phyloP scores from a whole-genome alignment of 2,888 invertebrate species.

The Pyrrhia umbra region DNA sequence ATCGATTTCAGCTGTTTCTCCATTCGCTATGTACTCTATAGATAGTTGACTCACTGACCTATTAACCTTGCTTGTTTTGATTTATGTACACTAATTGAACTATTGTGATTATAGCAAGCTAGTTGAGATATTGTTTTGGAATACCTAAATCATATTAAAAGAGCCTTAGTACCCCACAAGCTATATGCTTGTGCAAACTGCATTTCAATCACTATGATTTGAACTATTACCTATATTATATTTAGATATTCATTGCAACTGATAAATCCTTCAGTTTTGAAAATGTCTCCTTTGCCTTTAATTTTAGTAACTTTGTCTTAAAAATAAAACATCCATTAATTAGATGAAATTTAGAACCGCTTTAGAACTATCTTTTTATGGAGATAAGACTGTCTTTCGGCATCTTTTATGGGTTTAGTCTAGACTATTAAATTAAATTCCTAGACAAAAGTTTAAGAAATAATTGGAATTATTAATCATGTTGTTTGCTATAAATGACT shows the following conservation, averaged over 20 bases:
- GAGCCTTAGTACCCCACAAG: conserved; percentile 10
- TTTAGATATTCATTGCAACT: conserved; percentile 5
- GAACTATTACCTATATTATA: background rate
- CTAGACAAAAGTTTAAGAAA: background rate
- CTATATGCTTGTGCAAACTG: conserved; percentile 3
- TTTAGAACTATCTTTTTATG: conserved; percentile 9
- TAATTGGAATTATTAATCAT: conserved; percentile 20
- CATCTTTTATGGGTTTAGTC: conserved; percentile 19
- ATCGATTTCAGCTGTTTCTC: conserved; percentile 44
- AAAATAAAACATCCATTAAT: background rate
- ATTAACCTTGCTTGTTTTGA: conserved; percentile 65
- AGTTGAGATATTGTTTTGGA: conserved; percentile 37
- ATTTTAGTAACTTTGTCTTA: background rate
- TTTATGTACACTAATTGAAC: conserved; percentile 62
- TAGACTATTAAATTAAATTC: conserved; percentile 27
- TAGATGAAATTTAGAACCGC: conserved; percentile 1
- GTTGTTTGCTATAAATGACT: conserved; percentile 7
- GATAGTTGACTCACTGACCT: conserved; percentile 71
- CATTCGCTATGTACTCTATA: conserved; percentile 61
- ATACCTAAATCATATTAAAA: conserved; percentile 16
- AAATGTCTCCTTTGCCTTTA: background rate
- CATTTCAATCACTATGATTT: background rate
- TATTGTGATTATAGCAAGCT: conserved; percentile 52
- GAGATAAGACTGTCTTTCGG: conserved; percentile 3
- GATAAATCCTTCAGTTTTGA: background rate